Percentiles rank a stretch among this genome's conserved stretches.
Conservation (phyloP, 2,888 invertebrate species). For the Cosmia trapezina region DNA sequence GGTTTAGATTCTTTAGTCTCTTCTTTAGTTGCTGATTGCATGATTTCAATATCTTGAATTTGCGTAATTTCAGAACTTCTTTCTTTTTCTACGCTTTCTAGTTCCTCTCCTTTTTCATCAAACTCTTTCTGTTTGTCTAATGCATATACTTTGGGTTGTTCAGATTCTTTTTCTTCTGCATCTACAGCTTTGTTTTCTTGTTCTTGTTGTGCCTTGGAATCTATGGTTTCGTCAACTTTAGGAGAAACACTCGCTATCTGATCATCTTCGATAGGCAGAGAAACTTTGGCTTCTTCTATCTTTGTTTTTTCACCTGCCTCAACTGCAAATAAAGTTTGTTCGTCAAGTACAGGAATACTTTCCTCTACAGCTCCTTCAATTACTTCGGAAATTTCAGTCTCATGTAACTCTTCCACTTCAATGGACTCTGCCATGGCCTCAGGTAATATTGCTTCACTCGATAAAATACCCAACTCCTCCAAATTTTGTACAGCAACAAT, state of each 20-base stretch:
- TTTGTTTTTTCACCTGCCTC: neutral
- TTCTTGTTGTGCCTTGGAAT: neutral
- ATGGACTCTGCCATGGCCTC: neutral
- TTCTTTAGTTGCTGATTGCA: neutral
- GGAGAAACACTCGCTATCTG: constrained; percentile 4
- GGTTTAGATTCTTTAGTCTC: neutral
- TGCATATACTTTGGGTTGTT: neutral
- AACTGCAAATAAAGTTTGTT: neutral
- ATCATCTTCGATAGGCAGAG: neutral
- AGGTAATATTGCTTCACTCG: neutral
- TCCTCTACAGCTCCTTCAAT: neutral
- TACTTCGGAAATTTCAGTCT: neutral
- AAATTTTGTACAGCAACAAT: constrained; percentile 43
- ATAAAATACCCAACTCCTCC: neutral
- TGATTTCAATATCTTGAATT: neutral
- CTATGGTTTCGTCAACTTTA: neutral
- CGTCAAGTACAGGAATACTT: neutral
- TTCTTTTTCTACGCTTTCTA: neutral
- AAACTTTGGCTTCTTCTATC: neutral
- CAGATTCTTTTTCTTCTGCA: neutral
- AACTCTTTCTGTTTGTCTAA: neutral
- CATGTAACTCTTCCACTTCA: neutral
- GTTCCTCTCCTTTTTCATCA: neutral
- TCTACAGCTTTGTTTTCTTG: neutral
- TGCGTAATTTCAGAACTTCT: neutral